Percentiles rank a stretch among this genome's conserved stretches.
Evolutionary conservation across 35 echinoderm and acorn worm species (phyloP).

Genomic region (Eucidaris tribuloides): DNA sequence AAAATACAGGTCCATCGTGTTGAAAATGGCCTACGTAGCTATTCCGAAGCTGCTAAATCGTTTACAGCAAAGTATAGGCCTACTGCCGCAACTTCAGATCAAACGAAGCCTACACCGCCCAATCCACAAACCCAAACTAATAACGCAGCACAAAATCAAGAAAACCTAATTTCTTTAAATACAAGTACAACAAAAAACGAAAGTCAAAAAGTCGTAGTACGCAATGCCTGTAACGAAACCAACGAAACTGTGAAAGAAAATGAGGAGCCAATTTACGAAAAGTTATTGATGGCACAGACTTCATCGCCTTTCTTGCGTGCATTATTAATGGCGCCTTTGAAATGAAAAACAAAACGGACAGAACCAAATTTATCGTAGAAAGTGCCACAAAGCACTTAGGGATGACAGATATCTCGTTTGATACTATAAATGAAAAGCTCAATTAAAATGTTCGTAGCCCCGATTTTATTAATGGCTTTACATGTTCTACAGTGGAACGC

Average conservation of each 20-base stretch:
- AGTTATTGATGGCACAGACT: not conserved
- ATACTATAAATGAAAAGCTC: not conserved
- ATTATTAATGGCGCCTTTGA: not conserved
- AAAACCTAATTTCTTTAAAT: not conserved
- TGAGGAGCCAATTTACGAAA: too few species aligned
- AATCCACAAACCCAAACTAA: not conserved
- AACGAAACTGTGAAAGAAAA: too few species aligned
- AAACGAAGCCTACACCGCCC: not conserved
- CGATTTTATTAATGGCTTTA: not conserved
- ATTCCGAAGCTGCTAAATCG: not conserved
- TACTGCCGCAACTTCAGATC: not conserved
- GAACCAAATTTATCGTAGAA: not conserved
- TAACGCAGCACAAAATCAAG: not conserved
- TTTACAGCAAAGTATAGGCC: not conserved
- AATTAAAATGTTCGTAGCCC: not conserved
- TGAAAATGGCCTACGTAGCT: not conserved
- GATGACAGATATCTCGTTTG: too few species aligned
- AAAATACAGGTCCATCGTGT: not conserved
- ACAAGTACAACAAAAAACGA: not conserved
- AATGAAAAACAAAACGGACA: not conserved
- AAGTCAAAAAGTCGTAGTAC: too few species aligned
- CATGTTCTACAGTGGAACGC: not conserved
- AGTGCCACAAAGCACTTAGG: not conserved
- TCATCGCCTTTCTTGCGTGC: not conserved
- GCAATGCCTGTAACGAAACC: too few species aligned